These are phyloP conservation scores for Teleopsis dalmanni DNA, from an alignment of 1,140 invertebrate genomes.

Conservation along the genomic window DNA sequence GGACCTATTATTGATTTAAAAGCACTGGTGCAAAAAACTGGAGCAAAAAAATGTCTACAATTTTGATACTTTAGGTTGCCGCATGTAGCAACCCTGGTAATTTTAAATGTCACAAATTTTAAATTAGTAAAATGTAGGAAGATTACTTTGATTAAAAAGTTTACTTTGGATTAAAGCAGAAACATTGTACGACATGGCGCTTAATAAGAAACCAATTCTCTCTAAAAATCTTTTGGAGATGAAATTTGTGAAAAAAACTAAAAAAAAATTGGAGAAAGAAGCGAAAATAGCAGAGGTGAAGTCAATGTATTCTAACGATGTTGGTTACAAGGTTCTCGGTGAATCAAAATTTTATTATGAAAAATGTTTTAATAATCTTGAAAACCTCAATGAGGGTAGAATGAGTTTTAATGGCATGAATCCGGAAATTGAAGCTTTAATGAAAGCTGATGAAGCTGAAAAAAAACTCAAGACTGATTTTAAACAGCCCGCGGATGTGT, in stretches of 20 bases:
- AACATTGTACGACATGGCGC: no score
- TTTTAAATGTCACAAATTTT: no score
- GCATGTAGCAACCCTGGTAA: no score
- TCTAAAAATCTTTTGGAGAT: conserved; percentile 67
- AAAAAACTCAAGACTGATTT: conserved; percentile 39
- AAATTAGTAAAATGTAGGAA: no score
- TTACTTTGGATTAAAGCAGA: no score
- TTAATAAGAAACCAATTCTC: no score
- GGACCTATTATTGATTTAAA: no score
- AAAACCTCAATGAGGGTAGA: conserved; percentile 68
- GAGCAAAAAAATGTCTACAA: no score
- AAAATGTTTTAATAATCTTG: conserved; percentile 67
- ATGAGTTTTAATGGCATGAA: conserved; percentile 85
- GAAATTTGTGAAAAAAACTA: conserved; percentile 88
- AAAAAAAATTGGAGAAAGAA: conserved; percentile 70
- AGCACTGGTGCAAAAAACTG: no score
- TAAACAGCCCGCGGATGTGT: conserved; percentile 52
- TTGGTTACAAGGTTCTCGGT: conserved; percentile 53
- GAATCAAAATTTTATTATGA: conserved; percentile 64
- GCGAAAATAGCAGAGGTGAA: conserved; percentile 62
- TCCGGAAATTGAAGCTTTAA: conserved; percentile 72
- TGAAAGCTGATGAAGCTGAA: conserved; percentile 51
- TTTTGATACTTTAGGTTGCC: no score
- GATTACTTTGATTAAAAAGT: no score
- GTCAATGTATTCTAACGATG: conserved; percentile 55